Conservation (phyloP, 1,140 invertebrate genomes). For the Musca domestica region DNA sequence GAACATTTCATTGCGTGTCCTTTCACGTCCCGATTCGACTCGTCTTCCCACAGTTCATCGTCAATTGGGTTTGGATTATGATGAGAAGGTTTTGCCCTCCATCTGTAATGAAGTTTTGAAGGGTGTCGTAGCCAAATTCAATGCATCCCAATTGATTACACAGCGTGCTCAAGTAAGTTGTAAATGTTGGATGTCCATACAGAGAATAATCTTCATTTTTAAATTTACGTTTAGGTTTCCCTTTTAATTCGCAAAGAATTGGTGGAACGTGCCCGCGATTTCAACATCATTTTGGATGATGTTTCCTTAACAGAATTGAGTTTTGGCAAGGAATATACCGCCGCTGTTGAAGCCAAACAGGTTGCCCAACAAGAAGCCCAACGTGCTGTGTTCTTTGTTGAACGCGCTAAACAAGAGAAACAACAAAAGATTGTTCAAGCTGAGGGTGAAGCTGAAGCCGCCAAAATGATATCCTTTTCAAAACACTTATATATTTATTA, state of each 20-base stretch:
- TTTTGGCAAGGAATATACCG: slow-evolving; percentile 99
- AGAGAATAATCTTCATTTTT: slow-evolving; percentile 15
- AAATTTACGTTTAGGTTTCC: slow-evolving; percentile 64
- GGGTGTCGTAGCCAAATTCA: slow-evolving; percentile 99
- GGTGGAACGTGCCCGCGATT: slow-evolving; percentile 95
- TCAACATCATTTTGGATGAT: slow-evolving; percentile 98
- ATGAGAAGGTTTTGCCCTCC: slow-evolving; percentile 91
- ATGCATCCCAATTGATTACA: slow-evolving; percentile 98
- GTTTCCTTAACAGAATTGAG: slow-evolving; percentile 99
- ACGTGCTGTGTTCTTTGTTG: slow-evolving; percentile 95
- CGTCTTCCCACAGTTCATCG: slow-evolving; percentile 85
- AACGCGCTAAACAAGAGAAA: slow-evolving; percentile 94
- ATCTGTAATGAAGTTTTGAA: slow-evolving; percentile 99
- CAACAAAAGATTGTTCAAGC: slow-evolving; percentile 99
- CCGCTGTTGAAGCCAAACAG: slow-evolving; percentile 98
- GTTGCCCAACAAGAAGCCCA: slow-evolving; percentile 99
- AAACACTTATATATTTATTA: slow-evolving; percentile 5
- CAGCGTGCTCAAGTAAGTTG: slow-evolving; percentile 86
- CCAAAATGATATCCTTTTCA: slow-evolving; percentile 90
- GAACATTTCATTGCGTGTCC: slow-evolving; percentile 94
- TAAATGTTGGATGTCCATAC: not conserved
- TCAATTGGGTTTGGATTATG: slow-evolving; percentile 82
- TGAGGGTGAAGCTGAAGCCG: slow-evolving; percentile 98
- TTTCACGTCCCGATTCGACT: slow-evolving; percentile 86
- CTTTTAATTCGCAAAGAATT: slow-evolving; percentile 90